Evolutionary conservation across 2,888 invertebrate species (phyloP), one percentile per base, ranked within the genome.

Genomic region (Lydus trimaculatus): DNA sequence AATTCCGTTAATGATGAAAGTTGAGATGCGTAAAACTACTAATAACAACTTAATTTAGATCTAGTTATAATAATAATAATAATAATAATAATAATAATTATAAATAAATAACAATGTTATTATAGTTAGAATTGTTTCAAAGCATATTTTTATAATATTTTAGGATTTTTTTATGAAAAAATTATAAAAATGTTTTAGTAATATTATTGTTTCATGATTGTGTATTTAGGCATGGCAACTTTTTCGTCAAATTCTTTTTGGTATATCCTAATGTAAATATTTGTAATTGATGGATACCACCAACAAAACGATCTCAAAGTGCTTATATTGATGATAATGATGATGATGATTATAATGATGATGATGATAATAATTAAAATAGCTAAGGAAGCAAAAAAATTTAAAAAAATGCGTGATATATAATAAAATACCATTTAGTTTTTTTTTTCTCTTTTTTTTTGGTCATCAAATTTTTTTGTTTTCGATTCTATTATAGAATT

Each of bases 121-220:
- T n/a, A n/a, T n/a, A 56, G 13, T 23, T 56, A 56, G 56, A 23
- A 56, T 56, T 56, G 25, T 56, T 56, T 56, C 56, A 56, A 25
- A 56, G 25, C 25, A 25, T 56, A 56, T 56, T 56, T 56, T 56
- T 56, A 56, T 56, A 56, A 56, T 56, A 25, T 56, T 56, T 56
- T 56, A 56, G 56, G 56, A 56, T 68, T 65, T 61, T 43, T 58
- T 65, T 65, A 58, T 64, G 33, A 43, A 43, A 61, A 64, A 39
- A 58, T 31, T 31, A 36, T 3, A 17, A 13, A 17, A 43, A n/a
- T 17, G 4, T 43, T 52, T 20, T 56, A 56, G 56, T 56, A 56
- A 56, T 28, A 3, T 56, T 56, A 56, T 52, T 52, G 56, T 56
- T 56, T 56, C 56, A 56, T 15, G 2, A 56, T 56, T 8, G 56